Percentiles rank a stretch among this genome's conserved stretches.
Conservation (phyloP, 2,797 vertebrate genomes). For the Merluccius polli region DNA sequence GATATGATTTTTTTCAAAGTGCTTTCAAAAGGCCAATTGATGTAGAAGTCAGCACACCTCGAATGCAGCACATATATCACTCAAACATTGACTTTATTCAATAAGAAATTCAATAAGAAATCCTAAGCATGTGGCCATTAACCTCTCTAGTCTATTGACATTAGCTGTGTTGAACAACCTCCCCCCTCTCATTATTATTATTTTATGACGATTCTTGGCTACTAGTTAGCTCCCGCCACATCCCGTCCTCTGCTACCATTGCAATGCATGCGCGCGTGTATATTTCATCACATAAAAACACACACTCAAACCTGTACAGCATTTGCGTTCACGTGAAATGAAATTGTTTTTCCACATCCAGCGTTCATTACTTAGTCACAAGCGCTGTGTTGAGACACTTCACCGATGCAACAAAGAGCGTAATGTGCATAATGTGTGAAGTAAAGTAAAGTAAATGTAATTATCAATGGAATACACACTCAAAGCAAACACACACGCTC, state of each 20-base stretch:
- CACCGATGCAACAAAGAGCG: not conserved
- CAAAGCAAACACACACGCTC: too few species aligned
- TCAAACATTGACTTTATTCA: not conserved
- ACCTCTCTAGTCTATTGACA: not conserved
- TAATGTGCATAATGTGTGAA: too few species aligned
- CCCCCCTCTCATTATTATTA: too few species aligned
- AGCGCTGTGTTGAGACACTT: not conserved
- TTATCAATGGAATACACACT: too few species aligned
- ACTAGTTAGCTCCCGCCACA: not conserved
- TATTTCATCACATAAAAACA: not conserved
- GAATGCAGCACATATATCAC: not conserved
- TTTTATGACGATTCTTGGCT: too few species aligned
- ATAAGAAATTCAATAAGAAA: not conserved
- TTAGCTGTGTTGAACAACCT: too few species aligned
- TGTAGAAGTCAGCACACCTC: not conserved
- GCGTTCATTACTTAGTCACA: too few species aligned
- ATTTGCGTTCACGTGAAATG: too few species aligned
- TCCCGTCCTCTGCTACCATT: not conserved
- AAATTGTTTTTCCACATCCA: too few species aligned
- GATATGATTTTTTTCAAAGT: conserved; percentile 20
- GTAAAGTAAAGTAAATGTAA: too few species aligned
- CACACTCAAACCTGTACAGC: not conserved
- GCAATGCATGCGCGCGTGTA: too few species aligned
- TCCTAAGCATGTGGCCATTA: not conserved
- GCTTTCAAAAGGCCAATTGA: not conserved